Evolutionary conservation across 2,113 vertebrate genomes (phyloP).

Genomic region (Varanus komodoensis): DNA sequence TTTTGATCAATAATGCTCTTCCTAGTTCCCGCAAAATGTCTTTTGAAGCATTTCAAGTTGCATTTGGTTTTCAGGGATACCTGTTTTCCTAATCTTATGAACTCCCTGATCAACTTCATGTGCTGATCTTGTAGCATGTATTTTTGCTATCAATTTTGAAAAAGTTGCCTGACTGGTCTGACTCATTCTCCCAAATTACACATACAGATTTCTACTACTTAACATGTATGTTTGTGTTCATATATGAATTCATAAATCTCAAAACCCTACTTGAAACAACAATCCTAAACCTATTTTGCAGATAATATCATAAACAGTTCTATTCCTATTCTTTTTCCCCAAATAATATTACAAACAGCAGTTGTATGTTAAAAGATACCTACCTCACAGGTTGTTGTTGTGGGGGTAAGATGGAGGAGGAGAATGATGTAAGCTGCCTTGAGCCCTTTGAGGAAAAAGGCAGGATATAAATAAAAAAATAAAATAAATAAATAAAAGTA

Average conservation of each 20-base stretch:
- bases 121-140: background rate
- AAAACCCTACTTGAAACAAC: background rate
- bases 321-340: background rate
- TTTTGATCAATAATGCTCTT: background rate
- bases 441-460: too few relatives aligned
- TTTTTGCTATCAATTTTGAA: background rate
- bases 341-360: background rate
- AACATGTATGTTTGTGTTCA: background rate
- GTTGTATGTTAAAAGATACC: too few relatives aligned
- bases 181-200: background rate
- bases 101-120: background rate
- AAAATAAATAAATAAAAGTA: too few relatives aligned
- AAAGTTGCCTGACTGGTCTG: background rate
- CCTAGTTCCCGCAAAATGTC: background rate
- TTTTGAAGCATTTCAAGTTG: background rate
- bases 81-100: background rate
- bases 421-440: too few relatives aligned
- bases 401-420: too few relatives aligned
- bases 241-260: background rate
- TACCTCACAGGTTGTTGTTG: too few relatives aligned
- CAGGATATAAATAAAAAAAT: too few relatives aligned
- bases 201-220: background rate
- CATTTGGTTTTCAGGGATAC: background rate
- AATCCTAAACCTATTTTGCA: too few relatives aligned
- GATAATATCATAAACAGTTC: background rate